Evolutionary conservation across 2,797 vertebrate genomes (phyloP), one percentile per base, ranked within the genome.

Genomic region (Acanthurus lineatus): DNA sequence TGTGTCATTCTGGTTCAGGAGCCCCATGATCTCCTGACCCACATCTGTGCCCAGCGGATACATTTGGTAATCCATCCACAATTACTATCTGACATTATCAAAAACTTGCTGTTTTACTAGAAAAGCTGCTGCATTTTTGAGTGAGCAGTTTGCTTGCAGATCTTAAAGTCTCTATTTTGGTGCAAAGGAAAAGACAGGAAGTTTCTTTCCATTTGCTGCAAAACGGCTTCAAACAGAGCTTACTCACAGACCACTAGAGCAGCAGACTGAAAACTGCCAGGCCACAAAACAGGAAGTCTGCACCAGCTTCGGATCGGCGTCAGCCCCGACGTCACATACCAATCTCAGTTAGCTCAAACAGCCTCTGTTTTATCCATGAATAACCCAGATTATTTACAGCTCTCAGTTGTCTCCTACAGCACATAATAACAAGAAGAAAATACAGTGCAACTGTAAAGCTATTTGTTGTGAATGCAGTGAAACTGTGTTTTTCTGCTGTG

Each of bases 281-380:
- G 57, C 88, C 88, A 75, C 91, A 88, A 81, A 90, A 94, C 94
- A 95, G 94, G 93, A 95, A 95, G 89, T 54, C 28, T 86, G 88
- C 89, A 89, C 44, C 63, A 53, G 60, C 79, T 61, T 73, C 9
- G 1, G 14, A 45, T 63, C 57, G 6, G 65, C 56, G 47, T 81
- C 73, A 75, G 20, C 0, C 28, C 59, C 16, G 16, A 60, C 52
- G 47, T 90, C 82, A 86, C 69, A 15, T 44, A 1, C 19, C 83
- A 92, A 90, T 90, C 93, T 89, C 84, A 67, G 87, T 75, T 87
- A 86, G 57, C 54, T 45, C 83, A 83, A 83, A 79, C 77, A 57
- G 73, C 64, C 32, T 38, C 1, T 11, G 4, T 69, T 72, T 54
- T 15, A 35, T 49, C 42, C 52, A 25, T 15, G 15, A 45, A 54